Conservation (phyloP, 2,797 vertebrate species). For the Hemitrygon akajei region DNA sequence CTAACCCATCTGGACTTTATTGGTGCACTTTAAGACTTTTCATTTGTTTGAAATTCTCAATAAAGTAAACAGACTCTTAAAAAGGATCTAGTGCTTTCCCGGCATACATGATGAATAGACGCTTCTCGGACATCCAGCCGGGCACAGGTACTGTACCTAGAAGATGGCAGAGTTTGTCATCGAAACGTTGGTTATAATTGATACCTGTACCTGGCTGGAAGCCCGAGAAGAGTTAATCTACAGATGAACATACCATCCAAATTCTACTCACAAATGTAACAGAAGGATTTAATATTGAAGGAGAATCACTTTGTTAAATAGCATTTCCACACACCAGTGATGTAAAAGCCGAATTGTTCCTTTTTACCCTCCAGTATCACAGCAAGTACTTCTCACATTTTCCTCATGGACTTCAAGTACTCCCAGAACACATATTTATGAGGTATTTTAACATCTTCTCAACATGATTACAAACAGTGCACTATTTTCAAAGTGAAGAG, state of each 20-base stretch:
- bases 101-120: too few species aligned
- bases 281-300: background rate
- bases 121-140: too few species aligned
- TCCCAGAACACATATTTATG: background rate
- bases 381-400: background rate
- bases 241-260: background rate
- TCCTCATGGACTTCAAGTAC: background rate
- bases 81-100: too few species aligned
- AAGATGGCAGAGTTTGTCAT: too few species aligned
- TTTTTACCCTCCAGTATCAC: background rate
- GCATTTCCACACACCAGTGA: background rate
- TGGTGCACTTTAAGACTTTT: background rate
- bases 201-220: too few species aligned
- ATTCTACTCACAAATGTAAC: background rate
- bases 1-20: background rate
- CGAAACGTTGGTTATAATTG: too few species aligned
- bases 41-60: background rate
- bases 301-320: too few species aligned
- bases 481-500: background rate
- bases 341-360: background rate
- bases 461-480: background rate
- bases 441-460: background rate
- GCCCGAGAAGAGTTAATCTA: too few species aligned
- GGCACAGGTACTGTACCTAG: too few species aligned
- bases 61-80: background rate